phyloP scores from a whole-genome alignment of 2,888 invertebrate species.

The Troides oblongomaculatus region DNA sequence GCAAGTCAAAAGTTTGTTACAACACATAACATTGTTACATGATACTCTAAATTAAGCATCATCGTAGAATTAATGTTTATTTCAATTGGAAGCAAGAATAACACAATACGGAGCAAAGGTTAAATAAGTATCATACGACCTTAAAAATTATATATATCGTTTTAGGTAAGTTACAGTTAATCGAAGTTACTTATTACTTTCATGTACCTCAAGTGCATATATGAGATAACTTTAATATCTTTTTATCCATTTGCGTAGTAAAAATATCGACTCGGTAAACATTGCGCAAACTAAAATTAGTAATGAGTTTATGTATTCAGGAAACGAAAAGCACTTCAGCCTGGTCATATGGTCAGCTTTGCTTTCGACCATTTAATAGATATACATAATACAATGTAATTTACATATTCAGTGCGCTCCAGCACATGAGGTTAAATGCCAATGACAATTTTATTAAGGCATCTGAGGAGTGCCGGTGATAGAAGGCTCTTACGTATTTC shows the following conservation, averaged over 20 bases:
- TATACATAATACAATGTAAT: conserved; percentile 3
- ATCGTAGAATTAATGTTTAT: too few relatives aligned
- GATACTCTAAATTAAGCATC: too few relatives aligned
- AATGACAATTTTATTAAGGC: conserved; percentile 25
- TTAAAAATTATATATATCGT: too few relatives aligned
- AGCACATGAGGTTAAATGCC: conserved; percentile 17
- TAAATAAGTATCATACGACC: too few relatives aligned
- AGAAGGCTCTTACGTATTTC: conserved; percentile 25
- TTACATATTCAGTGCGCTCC: conserved; percentile 1
- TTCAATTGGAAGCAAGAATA: too few relatives aligned
- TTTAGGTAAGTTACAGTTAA: too few relatives aligned
- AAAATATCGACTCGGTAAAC: neutral
- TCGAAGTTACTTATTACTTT: too few relatives aligned
- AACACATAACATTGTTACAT: too few relatives aligned
- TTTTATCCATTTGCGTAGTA: neutral
- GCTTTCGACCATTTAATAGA: neutral
- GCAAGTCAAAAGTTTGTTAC: too few relatives aligned
- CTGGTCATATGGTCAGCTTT: neutral
- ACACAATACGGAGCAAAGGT: too few relatives aligned
- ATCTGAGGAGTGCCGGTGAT: conserved; percentile 15
- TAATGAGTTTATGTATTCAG: neutral
- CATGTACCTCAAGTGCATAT: too few relatives aligned
- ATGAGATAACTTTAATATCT: too few relatives aligned
- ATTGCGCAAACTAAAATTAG: neutral
- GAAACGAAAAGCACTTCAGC: neutral